phyloP scores from a whole-genome alignment of 37 sponge, comb jelly and placozoan genomes.

The Beroe forskalii region DNA sequence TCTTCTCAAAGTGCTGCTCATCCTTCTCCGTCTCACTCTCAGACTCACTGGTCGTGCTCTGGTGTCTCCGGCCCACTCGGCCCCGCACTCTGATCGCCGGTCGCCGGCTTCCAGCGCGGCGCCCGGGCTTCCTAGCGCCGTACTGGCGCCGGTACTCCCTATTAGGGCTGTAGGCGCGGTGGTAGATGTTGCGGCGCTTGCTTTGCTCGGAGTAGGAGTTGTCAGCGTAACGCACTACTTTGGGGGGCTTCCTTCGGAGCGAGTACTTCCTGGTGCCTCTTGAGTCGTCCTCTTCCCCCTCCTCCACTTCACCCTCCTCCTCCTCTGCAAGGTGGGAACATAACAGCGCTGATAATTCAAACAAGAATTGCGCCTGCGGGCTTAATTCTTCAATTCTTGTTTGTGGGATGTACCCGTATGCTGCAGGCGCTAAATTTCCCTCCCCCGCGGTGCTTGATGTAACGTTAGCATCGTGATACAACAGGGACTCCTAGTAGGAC shows the following conservation, averaged over 20 bases:
- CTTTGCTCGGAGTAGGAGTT: neutral
- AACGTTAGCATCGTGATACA: too few relatives aligned
- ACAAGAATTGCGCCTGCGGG: too few relatives aligned
- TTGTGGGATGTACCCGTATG: too few relatives aligned
- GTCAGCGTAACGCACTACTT: slow-evolving; percentile 77
- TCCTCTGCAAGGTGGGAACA: too few relatives aligned
- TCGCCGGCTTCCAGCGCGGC: neutral
- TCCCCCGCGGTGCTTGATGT: too few relatives aligned
- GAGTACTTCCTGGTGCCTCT: slow-evolving; percentile 70
- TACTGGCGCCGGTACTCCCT: slow-evolving; percentile 3
- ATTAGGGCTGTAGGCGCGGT: neutral
- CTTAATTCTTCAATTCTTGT: too few relatives aligned
- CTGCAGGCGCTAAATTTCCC: too few relatives aligned
- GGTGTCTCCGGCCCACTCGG: slow-evolving; percentile 8
- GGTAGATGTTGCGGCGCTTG: neutral
- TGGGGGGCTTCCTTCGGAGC: slow-evolving; percentile 80
- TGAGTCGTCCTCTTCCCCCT: slow-evolving; percentile 66
- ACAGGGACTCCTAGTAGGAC: too few relatives aligned
- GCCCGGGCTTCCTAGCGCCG: neutral
- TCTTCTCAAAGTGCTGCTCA: slow-evolving; percentile 77
- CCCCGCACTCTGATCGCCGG: neutral
- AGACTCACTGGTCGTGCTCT: slow-evolving; percentile 62
- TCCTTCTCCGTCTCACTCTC: slow-evolving; percentile 70
- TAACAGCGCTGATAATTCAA: too few relatives aligned
- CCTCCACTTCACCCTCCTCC: slow-evolving; percentile 64